Base-by-base conservation (phyloP, 2,797 vertebrate species). In the Holocentrus rufus region DNA sequence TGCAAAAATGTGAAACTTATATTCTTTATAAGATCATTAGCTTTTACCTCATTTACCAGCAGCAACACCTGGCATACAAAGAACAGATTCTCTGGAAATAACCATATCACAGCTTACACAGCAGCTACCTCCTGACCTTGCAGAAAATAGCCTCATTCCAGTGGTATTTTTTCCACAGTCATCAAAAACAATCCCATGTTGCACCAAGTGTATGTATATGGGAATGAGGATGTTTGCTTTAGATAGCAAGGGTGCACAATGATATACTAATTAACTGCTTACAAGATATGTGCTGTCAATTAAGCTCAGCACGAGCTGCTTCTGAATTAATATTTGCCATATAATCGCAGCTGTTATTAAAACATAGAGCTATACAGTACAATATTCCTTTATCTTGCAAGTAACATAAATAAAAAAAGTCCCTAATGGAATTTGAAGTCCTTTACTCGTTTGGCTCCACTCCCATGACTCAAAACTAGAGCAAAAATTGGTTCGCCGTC, bases 401-500 rank as follows among this genome's bases (percentile, higher is more conserved):
- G 20, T 31, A 61, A 42, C 57, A 70, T 49, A 11, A 36, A 68
- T 49, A 27, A 69, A 15, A 59, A 49, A 44, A 53, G 56, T 42
- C 31, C 25, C 31, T 53, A 52, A 65, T 66, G 42, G 23, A 46
- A 42, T 18, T 56, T 20, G 11, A 42, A 14, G 39, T 15, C 39
- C 56, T 54, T 31, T 52, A 36, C 47, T 20, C 49, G 20, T 18
- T 15, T 13, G 20, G 52, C 59, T 75, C 17, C 50, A 27, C 52
- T 27, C 52, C 73, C 66, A 22, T 4, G 42, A 61, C 64, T 62
- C 54, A 64, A 74, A 73, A 58, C 34, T 62, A 62, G 50, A 72
- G 69, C 55, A 68, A 27, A 72, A 66, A 73, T 72, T 50, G 53
- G 53, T 67, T 55, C 67, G 60, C 47, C 47, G 50, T 65, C 61